phyloP scores from a whole-genome alignment of 2,888 invertebrate genomes.

The Leptinotarsa haldemani region DNA sequence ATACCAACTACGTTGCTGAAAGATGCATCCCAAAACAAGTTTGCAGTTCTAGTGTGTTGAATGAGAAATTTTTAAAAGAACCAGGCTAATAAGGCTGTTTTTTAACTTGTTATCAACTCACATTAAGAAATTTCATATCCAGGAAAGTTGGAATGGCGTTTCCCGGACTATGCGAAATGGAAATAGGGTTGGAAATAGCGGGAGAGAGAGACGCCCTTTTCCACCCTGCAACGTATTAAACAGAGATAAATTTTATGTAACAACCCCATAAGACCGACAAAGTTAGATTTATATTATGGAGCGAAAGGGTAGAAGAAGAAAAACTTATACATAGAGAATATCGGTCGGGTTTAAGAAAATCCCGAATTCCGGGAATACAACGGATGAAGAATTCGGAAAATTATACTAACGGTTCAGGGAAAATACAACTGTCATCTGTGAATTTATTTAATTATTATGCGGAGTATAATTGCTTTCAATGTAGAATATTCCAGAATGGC shows the following conservation, averaged over 20 bases:
- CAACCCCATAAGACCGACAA: conserved; percentile 54
- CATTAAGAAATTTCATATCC: too few relatives aligned
- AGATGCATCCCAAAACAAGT: too few relatives aligned
- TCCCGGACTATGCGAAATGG: conserved; percentile 35
- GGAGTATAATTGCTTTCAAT: not conserved
- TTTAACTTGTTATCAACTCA: too few relatives aligned
- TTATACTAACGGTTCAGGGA: conserved; percentile 11
- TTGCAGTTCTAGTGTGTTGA: too few relatives aligned
- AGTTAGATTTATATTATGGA: conserved; percentile 56
- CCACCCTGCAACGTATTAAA: conserved; percentile 45
- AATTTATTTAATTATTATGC: not conserved
- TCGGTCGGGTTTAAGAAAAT: conserved; percentile 40
- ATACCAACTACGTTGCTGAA: too few relatives aligned
- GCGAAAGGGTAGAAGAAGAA: conserved; percentile 51
- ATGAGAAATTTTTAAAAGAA: too few relatives aligned
- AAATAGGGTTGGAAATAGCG: conserved; percentile 38
- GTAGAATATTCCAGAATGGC: too few relatives aligned
- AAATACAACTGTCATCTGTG: not conserved
- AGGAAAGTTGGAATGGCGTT: not conserved
- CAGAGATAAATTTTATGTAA: conserved; percentile 50
- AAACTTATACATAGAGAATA: conserved; percentile 50
- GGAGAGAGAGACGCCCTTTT: conserved; percentile 48
- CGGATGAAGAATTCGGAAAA: conserved; percentile 15
- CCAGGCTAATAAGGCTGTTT: too few relatives aligned
- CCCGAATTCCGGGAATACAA: conserved; percentile 13